Evolutionary conservation across 2,797 vertebrate genomes (phyloP).

Genomic region (Podargus strigoides): DNA sequence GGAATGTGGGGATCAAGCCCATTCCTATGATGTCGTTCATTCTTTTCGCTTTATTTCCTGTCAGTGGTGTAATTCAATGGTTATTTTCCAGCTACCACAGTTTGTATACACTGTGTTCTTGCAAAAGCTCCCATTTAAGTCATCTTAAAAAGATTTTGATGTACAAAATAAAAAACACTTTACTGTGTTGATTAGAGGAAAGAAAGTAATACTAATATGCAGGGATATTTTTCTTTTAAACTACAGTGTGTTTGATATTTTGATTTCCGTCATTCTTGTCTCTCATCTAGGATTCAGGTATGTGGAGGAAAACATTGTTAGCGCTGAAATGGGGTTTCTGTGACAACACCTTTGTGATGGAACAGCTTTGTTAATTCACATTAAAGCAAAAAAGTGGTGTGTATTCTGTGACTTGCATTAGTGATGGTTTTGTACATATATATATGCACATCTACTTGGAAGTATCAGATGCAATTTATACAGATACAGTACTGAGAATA

Average conservation of each 20-base stretch:
- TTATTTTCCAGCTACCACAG: not conserved
- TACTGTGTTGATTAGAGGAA: not conserved
- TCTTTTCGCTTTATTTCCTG: not conserved
- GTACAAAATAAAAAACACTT: not conserved
- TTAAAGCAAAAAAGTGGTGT: not conserved
- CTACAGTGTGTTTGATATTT: not conserved
- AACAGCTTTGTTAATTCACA: not conserved
- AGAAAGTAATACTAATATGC: not conserved
- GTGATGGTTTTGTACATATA: too few relatives aligned
- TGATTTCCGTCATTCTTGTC: constrained; percentile 18
- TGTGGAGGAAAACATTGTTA: not conserved
- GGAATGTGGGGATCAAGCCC: not conserved
- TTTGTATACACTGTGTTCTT: not conserved
- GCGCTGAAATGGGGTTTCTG: not conserved
- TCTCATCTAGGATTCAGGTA: not conserved
- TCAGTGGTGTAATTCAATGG: not conserved
- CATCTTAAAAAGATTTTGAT: not conserved
- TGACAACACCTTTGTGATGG: not conserved
- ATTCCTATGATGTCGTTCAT: not conserved
- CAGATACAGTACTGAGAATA: not conserved
- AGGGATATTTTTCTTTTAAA: not conserved
- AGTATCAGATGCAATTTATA: not conserved
- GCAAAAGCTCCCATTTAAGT: not conserved
- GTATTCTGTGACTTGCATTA: not conserved
- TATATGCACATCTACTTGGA: not conserved